Base-by-base conservation (phyloP, 2,113 vertebrate genomes). In the Vireo altiloquus region DNA sequence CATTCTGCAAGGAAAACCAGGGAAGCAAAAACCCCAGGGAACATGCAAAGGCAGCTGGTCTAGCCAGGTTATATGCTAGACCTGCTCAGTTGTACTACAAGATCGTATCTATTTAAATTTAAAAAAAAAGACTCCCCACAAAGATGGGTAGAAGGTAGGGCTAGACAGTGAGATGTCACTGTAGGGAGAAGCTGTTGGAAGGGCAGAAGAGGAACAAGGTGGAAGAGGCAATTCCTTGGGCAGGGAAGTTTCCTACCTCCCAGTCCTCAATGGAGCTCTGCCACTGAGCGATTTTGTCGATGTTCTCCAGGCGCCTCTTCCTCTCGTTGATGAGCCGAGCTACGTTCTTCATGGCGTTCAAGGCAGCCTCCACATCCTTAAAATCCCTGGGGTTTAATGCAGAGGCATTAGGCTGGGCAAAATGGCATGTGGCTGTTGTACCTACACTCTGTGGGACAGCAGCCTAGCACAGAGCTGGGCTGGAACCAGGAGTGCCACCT, bases 281-380 rank as follows among this genome's bases (percentile, higher is more conserved):
- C 99, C 99, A 99, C 70, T 99, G 98, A 31, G 99, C 99, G 13
- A 99, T 99, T 95, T 99, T 99, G 95, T 99, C 99, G 2, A 99
- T 99, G 96, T 99, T 99, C 95, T 99, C 99, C 50, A 99, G 98
- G 11, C 99, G 98, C 33, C 99, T 98, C 92, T 99, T 99, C 52
- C 99, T 97, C 96, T 99, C 99, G 0, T 99, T 99, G 96, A 99
- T 99, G 78, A 99, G 98, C 78, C 85, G 97, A 60, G 99, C 99
- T 37, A 99, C 99, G 0, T 99, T 99, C 95, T 99, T 99, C 99
- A 99, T 99, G 89, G 99, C 99, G 1, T 98, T 98, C 82, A 99
- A 94, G 82, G 99, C 99, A 65, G 99, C 99, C 94, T 99, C 99
- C 1, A 99, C 99, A 1, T 99, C 99, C 96, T 98, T 99, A 96